Evolutionary conservation across 2,113 vertebrate species (phyloP).

Genomic region (Ptychochromis oligacanthus): DNA sequence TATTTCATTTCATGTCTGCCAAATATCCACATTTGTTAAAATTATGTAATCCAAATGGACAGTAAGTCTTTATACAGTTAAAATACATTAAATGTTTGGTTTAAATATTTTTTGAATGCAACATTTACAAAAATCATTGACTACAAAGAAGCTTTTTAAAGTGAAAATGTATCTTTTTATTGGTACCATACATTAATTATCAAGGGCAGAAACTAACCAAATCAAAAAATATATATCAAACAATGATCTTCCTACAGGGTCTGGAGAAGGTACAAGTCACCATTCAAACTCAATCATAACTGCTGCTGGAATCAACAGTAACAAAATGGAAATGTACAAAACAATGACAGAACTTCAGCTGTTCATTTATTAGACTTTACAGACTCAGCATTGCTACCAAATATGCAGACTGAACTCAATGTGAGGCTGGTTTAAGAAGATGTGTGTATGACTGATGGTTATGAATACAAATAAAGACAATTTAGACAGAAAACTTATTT

Average conservation of each 20-base stretch:
- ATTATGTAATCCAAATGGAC: rapidly evolving
- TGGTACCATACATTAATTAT: constrained; percentile 99
- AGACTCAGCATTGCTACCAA: constrained; percentile 63
- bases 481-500: constrained; percentile 14
- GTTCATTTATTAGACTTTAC: constrained; percentile 54
- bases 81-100: neutral
- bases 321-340: constrained; percentile 70
- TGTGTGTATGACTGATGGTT: constrained; percentile 26
- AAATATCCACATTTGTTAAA: neutral
- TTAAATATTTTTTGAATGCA: neutral
- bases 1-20: neutral
- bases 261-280: constrained; percentile 80
- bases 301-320: constrained; percentile 56
- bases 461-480: constrained; percentile 40
- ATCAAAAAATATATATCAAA: constrained; percentile 84
- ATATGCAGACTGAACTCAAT: constrained; percentile 52
- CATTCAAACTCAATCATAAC: constrained; percentile 71
- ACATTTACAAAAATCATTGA: neutral
- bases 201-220: constrained; percentile 94
- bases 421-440: constrained; percentile 62
- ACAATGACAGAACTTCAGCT: constrained; percentile 51
- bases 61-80: neutral
- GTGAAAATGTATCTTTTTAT: constrained; percentile 96
- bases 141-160: constrained; percentile 73
- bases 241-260: constrained; percentile 80